These are phyloP conservation scores for Phrynosoma platyrhinos DNA, from an alignment of 2,113 vertebrate species.

Conservation along the genomic window DNA sequence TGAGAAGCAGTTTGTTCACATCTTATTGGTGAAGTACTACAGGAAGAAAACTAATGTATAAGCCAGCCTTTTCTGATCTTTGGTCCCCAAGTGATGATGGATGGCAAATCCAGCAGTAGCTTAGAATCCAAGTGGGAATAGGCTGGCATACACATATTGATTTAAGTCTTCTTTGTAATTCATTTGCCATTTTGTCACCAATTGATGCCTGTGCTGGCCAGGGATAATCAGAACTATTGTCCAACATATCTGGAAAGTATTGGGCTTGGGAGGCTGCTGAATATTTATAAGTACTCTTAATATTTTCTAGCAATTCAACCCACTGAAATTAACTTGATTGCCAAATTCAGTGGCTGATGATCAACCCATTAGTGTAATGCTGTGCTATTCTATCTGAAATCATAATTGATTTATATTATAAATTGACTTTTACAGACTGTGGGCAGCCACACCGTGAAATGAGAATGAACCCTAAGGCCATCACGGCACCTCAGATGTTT, in stretches of 20 bases:
- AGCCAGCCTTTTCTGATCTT: background rate
- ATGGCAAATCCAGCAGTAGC: background rate
- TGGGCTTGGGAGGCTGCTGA: background rate
- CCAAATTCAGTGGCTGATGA: background rate
- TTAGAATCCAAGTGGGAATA: background rate
- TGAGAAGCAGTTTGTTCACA: background rate
- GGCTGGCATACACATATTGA: background rate
- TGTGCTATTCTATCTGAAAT: background rate
- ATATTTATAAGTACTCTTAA: constrained; percentile 7
- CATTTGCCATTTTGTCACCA: background rate
- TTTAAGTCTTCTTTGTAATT: background rate
- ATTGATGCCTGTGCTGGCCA: background rate
- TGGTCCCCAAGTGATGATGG: background rate
- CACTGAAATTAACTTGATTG: background rate
- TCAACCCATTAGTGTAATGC: background rate
- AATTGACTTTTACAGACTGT: constrained; percentile 80
- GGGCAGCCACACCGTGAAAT: constrained; percentile 94
- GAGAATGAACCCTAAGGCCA: constrained; percentile 99
- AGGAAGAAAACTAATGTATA: background rate
- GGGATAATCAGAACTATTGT: background rate
- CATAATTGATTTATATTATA: constrained; percentile 12
- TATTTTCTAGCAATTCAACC: background rate
- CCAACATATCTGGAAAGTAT: background rate
- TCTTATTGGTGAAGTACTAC: no score
- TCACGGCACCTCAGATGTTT: constrained; percentile 97